These are phyloP conservation scores for Acromyrmex heyeri DNA, from an alignment of 1,140 invertebrate genomes.

Conservation along the genomic window DNA sequence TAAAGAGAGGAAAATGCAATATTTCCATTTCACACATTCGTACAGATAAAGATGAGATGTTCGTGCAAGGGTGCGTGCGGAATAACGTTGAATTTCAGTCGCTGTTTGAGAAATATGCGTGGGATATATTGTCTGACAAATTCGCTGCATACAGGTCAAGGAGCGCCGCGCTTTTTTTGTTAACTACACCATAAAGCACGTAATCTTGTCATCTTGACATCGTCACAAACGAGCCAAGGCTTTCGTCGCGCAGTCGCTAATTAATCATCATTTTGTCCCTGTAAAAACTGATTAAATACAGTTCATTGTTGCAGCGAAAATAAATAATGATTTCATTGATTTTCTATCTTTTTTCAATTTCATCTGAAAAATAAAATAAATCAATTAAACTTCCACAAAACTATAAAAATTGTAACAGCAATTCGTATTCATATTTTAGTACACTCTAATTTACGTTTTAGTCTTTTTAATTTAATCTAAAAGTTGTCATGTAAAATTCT, in stretches of 20 bases:
- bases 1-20: not conserved
- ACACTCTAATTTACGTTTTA: too few species aligned
- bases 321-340: not conserved
- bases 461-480: too few species aligned
- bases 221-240: not conserved
- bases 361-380: not conserved
- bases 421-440: too few species aligned
- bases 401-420: too few species aligned
- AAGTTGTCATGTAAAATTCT: too few species aligned
- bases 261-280: slow-evolving; percentile 29
- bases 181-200: slow-evolving; percentile 61
- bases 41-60: slow-evolving; percentile 56
- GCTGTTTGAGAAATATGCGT: slow-evolving; percentile 58
- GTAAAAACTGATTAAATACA: not conserved
- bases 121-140: slow-evolving; percentile 75
- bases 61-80: slow-evolving; percentile 68
- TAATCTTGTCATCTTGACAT: slow-evolving; percentile 61
- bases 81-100: slow-evolving; percentile 55
- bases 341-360: not conserved
- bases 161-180: slow-evolving; percentile 35
- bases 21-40: not conserved
- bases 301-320: not conserved
- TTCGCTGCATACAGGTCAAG: slow-evolving; percentile 59
- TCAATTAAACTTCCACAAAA: not conserved
- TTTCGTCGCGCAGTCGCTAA: not conserved